A percentile compares a stretch with the other conserved stretches of the same genome.
Conservation (phyloP, 2,797 vertebrate species). For the Thalassophryne amazonica region DNA sequence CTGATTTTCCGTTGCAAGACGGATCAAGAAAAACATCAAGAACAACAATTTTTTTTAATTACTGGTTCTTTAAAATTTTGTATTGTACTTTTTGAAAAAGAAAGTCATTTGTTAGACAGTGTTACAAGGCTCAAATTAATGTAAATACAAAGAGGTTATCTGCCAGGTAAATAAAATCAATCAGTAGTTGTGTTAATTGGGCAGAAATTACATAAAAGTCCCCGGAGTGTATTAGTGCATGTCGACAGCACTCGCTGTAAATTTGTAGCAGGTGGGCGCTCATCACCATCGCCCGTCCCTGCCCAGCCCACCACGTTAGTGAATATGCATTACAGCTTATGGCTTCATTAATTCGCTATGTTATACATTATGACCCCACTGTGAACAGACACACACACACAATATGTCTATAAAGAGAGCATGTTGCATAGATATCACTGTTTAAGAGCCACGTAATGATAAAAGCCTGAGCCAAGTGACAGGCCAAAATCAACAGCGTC, state of each 20-base stretch:
- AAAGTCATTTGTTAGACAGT: no score
- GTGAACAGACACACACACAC: slow-evolving; percentile 44
- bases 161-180: background rate
- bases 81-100: no score
- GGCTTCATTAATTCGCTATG: slow-evolving; percentile 76
- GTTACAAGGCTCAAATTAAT: background rate
- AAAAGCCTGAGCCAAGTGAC: slow-evolving; percentile 54
- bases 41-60: no score
- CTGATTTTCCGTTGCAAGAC: no score
- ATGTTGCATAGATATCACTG: slow-evolving; percentile 65
- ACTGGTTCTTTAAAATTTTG: no score
- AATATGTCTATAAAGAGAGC: slow-evolving; percentile 29
- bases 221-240: slow-evolving; percentile 10
- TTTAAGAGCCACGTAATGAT: slow-evolving; percentile 68
- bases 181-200: slow-evolving; percentile 1
- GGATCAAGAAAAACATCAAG: no score
- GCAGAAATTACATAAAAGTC: slow-evolving; percentile 3
- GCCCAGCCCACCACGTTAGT: slow-evolving; percentile 65
- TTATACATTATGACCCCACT: slow-evolving; percentile 74
- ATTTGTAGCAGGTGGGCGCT: slow-evolving; percentile 56
- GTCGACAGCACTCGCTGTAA: slow-evolving; percentile 50
- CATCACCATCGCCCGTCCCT: slow-evolving; percentile 41
- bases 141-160: background rate
- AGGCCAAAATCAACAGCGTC: slow-evolving; percentile 51
- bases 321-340: slow-evolving; percentile 78